These are phyloP conservation scores for Hozukius guyotensis DNA, from an alignment of 2,797 vertebrate genomes.

Conservation along the genomic window DNA sequence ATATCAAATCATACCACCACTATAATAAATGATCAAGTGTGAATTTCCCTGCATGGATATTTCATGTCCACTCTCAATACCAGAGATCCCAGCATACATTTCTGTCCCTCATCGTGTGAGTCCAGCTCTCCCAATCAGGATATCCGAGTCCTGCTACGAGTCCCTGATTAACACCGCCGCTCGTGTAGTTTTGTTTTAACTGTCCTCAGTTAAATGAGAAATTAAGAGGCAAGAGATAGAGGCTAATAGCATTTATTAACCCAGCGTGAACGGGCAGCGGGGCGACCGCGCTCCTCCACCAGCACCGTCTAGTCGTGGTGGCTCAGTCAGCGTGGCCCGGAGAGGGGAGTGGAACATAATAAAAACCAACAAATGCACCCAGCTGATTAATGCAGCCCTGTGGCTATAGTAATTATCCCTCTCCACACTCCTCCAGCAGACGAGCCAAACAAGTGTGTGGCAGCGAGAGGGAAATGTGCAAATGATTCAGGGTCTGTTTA, in stretches of 20 bases:
- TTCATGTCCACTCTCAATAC: constrained; percentile 8
- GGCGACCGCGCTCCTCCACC: constrained; percentile 43
- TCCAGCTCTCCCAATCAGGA: constrained; percentile 62
- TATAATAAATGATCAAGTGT: not conserved
- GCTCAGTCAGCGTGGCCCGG: constrained; percentile 56
- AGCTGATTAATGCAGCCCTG: constrained; percentile 92
- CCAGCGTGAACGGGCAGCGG: constrained; percentile 69
- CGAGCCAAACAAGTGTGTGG: constrained; percentile 67
- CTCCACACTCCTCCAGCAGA: constrained; percentile 83
- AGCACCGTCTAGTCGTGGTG: constrained; percentile 44
- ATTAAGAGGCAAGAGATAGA: constrained; percentile 77
- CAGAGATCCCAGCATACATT: constrained; percentile 29
- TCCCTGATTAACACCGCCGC: constrained; percentile 71
- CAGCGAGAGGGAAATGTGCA: constrained; percentile 50
- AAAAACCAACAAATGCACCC: constrained; percentile 92
- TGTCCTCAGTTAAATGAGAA: constrained; percentile 74
- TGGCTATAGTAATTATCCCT: constrained; percentile 96
- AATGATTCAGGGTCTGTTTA: constrained; percentile 41
- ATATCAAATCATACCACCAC: not conserved
- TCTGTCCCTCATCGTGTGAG: constrained; percentile 41
- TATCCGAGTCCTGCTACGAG: constrained; percentile 52
- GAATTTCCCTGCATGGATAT: constrained; percentile 1
- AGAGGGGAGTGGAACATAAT: constrained; percentile 81
- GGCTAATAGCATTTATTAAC: constrained; percentile 83
- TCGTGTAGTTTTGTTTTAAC: constrained; percentile 65